Conservation (phyloP, 2,797 vertebrate species). For the Ceryle rudis region DNA sequence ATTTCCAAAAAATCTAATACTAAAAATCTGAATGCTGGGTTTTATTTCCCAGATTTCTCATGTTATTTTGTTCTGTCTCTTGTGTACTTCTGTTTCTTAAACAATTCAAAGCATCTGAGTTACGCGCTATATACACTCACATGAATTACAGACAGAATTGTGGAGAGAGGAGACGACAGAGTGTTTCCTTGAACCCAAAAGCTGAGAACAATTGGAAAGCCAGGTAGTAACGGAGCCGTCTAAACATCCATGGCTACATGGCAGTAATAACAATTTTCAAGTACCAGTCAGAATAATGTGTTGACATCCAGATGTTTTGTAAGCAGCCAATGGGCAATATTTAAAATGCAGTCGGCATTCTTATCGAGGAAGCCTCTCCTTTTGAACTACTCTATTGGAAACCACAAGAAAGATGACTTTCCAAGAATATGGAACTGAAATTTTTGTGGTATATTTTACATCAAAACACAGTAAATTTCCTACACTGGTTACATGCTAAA, state of each 20-base stretch:
- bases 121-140: not conserved
- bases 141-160: constrained; percentile 21
- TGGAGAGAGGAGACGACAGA: not conserved
- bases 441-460: not conserved
- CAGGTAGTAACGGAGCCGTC: constrained; percentile 18
- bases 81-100: constrained; percentile 29
- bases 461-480: not conserved
- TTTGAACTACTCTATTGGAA: not conserved
- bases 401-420: not conserved
- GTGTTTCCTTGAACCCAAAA: not conserved
- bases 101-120: constrained; percentile 43
- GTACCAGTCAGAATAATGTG: constrained; percentile 1
- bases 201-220: constrained; percentile 24
- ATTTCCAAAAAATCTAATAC: not conserved
- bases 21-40: not conserved
- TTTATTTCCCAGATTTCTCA: not conserved
- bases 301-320: constrained; percentile 8
- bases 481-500: not conserved
- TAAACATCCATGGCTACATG: not conserved
- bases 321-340: not conserved
- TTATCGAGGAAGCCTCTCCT: not conserved
- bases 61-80: constrained; percentile 34
- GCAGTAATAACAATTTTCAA: constrained; percentile 11
- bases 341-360: not conserved
- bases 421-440: not conserved